Percentiles rank a stretch among this genome's conserved stretches.
Evolutionary conservation across 2,888 invertebrate genomes (phyloP).

Genomic region (Amiota mariae): DNA sequence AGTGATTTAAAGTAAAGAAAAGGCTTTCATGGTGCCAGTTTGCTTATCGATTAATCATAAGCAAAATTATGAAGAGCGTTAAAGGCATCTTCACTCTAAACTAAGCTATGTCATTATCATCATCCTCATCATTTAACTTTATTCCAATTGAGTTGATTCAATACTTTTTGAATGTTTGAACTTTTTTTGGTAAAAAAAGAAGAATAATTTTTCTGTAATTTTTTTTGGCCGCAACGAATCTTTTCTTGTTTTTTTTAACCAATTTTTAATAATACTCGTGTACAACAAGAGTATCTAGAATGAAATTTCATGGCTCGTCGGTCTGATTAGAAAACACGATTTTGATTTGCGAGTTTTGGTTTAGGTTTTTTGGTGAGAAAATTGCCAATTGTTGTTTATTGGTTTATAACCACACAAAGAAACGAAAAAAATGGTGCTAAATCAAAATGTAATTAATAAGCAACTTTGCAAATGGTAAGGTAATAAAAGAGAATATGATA

Average conservation of each 20-base stretch:
- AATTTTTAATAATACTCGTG: background rate
- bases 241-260: background rate
- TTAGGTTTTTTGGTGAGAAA: background rate
- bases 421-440: background rate
- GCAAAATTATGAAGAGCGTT: constrained; percentile 53
- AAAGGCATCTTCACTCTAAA: background rate
- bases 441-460: constrained; percentile 17
- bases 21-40: constrained; percentile 13
- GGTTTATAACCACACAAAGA: too few relatives aligned
- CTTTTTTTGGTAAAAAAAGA: background rate
- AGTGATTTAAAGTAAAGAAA: too few relatives aligned
- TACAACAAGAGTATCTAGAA: background rate
- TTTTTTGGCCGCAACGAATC: background rate
- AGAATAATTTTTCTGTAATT: background rate
- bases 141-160: background rate
- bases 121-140: background rate
- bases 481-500: too few relatives aligned
- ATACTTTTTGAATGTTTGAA: background rate
- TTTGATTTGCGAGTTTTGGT: background rate
- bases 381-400: background rate
- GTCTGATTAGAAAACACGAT: constrained; percentile 6
- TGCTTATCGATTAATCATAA: constrained; percentile 66
- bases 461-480: background rate
- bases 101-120: background rate
- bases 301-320: constrained; percentile 6